Conservation (phyloP, 2,888 invertebrate genomes). For the Eucera pruinosa region DNA sequence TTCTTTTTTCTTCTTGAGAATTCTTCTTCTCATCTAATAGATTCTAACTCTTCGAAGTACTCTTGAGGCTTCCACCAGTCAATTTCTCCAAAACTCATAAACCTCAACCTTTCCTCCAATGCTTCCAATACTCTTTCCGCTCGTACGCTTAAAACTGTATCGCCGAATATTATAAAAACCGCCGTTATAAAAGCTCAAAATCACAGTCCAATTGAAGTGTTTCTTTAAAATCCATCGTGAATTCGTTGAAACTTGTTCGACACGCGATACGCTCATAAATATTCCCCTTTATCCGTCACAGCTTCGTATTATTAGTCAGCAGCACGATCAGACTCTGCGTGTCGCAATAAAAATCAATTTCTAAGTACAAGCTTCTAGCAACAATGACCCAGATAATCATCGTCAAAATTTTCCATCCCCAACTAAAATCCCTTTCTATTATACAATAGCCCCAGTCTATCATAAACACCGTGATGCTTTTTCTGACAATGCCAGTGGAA, state of each 20-base stretch:
- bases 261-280: slow-evolving; percentile 45
- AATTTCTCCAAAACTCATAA: background rate
- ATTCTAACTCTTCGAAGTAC: background rate
- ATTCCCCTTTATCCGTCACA: background rate
- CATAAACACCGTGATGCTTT: background rate
- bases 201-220: background rate
- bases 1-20: too few species aligned
- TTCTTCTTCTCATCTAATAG: too few species aligned
- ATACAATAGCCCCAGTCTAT: background rate
- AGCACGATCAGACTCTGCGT: background rate
- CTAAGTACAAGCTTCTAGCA: background rate
- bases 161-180: too few species aligned
- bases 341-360: background rate
- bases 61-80: background rate
- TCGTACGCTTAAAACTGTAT: too few species aligned
- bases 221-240: background rate
- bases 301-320: background rate
- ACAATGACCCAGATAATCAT: slow-evolving; percentile 14
- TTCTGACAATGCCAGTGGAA: too few species aligned
- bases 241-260: background rate
- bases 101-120: background rate
- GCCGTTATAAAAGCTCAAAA: background rate
- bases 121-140: too few species aligned
- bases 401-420: slow-evolving; percentile 7
- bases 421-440: too few species aligned